Base-by-base conservation (phyloP, 37 sponge, comb jelly and placozoan genomes). In the Halisarca cf. caerulea region DNA sequence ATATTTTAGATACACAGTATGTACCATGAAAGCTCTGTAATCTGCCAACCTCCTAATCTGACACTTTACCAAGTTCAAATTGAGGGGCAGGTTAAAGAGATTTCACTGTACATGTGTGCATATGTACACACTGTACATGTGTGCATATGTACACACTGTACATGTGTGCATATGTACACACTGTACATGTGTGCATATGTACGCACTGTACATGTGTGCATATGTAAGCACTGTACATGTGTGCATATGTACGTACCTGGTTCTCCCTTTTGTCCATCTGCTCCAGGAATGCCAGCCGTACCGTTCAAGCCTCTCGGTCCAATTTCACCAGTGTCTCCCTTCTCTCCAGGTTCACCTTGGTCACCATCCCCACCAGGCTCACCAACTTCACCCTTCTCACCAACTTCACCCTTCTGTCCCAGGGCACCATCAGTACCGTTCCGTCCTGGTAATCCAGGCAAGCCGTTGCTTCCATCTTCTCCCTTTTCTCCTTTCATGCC, bases 331-430 rank as follows among this genome's bases (percentile, higher is more conserved):
- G 15, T 62, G 23, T 40, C 74, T 40, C 74, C 74, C 23, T 23
- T 23, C 42, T 24, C 43, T 62, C 88, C 88, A 7, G 78, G 38
- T 2, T 0, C 44, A 8, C 87, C 87, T 1, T 81, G 87, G 7
- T 38, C 1, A 30, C 88, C 88, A 40, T 88, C 78, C 23, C 83
- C 58, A 3, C 88, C 88, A 43, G 78, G 79, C 3, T 14, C 41
- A 78, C 88, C 88, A 74, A 77, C 61, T 24, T 0, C 43, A 21
- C 42, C 74, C 23, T 73, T 40, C 74, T 39, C 74, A 6, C 43
- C 74, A 5, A 8, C n/a, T 30, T 62, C 64, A 20, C 88, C 88
- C 33, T 35, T 42, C 14, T 47, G 35, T 2, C 88, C 88, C 6
- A n/a, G 7, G 11, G 15, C n/a, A 0, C 90, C 90, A 5, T 72